Percentiles rank a stretch among this genome's conserved stretches.
phyloP scores from a whole-genome alignment of 2,113 vertebrate genomes.

The Campylomormyrus tamandua region DNA sequence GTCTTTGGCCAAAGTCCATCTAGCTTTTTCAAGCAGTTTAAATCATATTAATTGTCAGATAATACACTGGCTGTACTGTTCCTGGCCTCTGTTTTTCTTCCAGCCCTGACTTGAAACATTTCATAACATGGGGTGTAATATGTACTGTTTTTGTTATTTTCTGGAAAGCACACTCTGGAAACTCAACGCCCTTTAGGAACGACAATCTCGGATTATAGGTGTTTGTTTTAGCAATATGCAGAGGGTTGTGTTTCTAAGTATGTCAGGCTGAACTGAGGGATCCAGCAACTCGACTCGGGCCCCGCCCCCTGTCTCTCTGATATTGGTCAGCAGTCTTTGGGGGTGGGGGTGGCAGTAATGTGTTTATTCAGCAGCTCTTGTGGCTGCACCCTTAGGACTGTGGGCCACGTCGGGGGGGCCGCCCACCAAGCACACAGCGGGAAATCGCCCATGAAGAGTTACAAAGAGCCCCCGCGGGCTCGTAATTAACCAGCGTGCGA shows the following conservation, averaged over 20 bases:
- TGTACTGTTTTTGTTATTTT: conserved; percentile 18
- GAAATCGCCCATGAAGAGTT: background rate
- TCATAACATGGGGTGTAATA: background rate
- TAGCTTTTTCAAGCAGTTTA: background rate
- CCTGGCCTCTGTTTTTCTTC: conserved; percentile 28
- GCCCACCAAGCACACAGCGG: background rate
- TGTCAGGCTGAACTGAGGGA: background rate
- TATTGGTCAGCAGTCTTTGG: background rate
- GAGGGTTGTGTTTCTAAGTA: background rate
- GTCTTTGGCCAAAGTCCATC: conserved; percentile 25
- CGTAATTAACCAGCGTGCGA: background rate
- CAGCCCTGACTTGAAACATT: conserved; percentile 17
- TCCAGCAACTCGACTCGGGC: background rate
- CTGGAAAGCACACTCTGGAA: conserved; percentile 33
- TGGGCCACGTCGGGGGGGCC: background rate
- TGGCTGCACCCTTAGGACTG: background rate
- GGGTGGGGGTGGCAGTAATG: background rate
- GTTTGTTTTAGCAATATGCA: conserved; percentile 11
- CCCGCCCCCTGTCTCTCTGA: background rate
- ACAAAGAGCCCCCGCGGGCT: background rate
- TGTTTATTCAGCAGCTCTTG: background rate
- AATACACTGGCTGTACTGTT: conserved; percentile 18
- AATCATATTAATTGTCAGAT: conserved; percentile 35
- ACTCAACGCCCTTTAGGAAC: background rate
- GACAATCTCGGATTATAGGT: conserved; percentile 2